Evolutionary conservation across 2,888 invertebrate species (phyloP), one percentile per base, ranked within the genome.

Genomic region (Creontiades dilutus): DNA sequence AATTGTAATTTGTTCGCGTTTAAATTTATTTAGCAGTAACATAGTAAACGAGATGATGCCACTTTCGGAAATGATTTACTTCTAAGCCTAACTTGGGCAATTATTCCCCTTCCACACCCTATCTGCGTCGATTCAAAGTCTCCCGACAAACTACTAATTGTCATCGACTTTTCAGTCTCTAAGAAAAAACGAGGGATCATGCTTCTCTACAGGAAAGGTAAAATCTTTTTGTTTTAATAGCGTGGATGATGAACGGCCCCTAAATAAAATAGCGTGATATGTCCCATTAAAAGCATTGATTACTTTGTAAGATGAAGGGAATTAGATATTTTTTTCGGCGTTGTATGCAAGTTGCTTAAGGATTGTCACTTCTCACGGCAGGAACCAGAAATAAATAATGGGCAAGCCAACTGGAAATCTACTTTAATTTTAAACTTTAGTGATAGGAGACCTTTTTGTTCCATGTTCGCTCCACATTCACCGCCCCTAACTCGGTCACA

Each of bases 271-370:
- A 81, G 91, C 91, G 91, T 91, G 91, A 85, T 90, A 90, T 90
- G 91, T 91, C 90, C 89, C 91, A 91, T 91, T 91, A 90, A 91
- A 90, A 90, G 52, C 91, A 91, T 91, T 86, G 91, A 91, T 91
- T 89, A 86, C 86, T 90, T 87, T 86, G 84, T 90, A 89, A 90
- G 91, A 91, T 91, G 90, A 90, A 52, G 85, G 86, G 90, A 91
- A 91, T 91, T 91, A 91, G 91, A 91, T 91, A 47, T 82, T 82
- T 91, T 90, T 86, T 82, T 76, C 23, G 85, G 76, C 75, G 86
- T 52, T 76, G 90, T 90, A 86, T 61, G 86, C 90, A 78, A 78
- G 78, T 90, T 90, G 85, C 80, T 90, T 57, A 90, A 90, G 90
- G 48, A 90, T 90, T 86, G 90, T 90, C 90, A 86, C 86, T 90